These are phyloP conservation scores for Artibeus lituratus DNA, from an alignment of 2,797 vertebrate genomes.

Conservation along the genomic window DNA sequence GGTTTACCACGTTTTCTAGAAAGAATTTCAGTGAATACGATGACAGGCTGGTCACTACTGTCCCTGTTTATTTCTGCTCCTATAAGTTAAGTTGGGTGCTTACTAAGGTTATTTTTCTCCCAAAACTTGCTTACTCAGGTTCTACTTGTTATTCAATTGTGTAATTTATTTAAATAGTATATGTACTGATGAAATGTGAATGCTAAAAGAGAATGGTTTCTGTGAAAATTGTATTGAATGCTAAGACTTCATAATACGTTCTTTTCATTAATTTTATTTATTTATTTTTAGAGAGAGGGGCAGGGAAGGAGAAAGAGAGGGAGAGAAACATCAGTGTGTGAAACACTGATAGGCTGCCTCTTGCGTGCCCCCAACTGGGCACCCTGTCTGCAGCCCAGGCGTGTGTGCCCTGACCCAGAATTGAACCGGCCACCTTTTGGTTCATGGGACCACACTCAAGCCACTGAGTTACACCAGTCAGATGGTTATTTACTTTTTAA, in stretches of 20 bases:
- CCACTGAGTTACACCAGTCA: neutral
- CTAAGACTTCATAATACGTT: neutral
- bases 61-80: neutral
- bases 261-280: neutral
- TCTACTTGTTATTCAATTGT: slow-evolving; percentile 31
- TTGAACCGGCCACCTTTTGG: neutral
- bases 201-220: neutral
- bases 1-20: neutral
- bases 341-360: neutral
- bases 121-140: neutral
- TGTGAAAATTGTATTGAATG: neutral
- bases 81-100: neutral
- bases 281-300: neutral
- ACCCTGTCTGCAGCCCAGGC: neutral
- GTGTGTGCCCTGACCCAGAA: neutral
- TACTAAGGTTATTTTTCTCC: slow-evolving; percentile 1
- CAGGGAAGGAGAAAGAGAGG: neutral
- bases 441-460: neutral
- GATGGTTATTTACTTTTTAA: neutral
- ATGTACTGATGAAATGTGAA: neutral
- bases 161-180: slow-evolving; percentile 30
- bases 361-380: too few species aligned
- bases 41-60: neutral
- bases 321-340: neutral
- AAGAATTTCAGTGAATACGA: neutral